These are phyloP conservation scores for Heliconius cydno DNA, from an alignment of 2,888 invertebrate genomes.

Conservation along the genomic window DNA sequence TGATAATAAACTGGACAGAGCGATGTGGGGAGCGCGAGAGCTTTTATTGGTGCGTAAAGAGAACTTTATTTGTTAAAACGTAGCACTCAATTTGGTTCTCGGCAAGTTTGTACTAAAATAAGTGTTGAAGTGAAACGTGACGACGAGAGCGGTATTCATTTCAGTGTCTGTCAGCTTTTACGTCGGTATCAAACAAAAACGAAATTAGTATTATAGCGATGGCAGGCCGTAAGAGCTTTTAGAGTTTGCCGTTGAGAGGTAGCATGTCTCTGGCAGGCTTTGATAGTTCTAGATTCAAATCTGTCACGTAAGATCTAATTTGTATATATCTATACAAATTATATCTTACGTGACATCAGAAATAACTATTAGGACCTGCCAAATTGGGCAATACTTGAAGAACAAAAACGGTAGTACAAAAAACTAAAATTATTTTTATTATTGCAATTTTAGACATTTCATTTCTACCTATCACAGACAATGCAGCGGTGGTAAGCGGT, in stretches of 20 bases:
- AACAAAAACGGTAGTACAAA: not conserved
- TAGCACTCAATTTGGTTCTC: slow-evolving; percentile 52
- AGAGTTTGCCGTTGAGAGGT: not conserved
- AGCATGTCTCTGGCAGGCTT: not conserved
- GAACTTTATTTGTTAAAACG: slow-evolving; percentile 70
- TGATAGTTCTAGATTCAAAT: not conserved
- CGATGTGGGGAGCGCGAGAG: slow-evolving; percentile 52
- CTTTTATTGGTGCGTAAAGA: slow-evolving; percentile 71
- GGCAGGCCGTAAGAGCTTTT: not conserved
- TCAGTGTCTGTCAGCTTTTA: slow-evolving; percentile 18
- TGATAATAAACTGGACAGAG: slow-evolving; percentile 68
- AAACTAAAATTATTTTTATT: not conserved
- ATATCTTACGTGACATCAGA: no score
- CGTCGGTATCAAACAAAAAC: slow-evolving; percentile 4
- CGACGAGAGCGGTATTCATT: slow-evolving; percentile 8
- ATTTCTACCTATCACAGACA: not conserved
- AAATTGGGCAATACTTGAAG: not conserved
- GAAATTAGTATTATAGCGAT: not conserved
- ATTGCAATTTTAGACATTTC: not conserved
- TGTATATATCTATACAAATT: not conserved
- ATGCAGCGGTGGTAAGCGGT: not conserved
- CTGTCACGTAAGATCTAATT: not conserved
- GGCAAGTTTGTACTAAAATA: slow-evolving; percentile 5
- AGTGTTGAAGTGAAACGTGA: slow-evolving; percentile 12
- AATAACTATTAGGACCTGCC: not conserved